Conservation (phyloP, 2,888 invertebrate genomes). For the Gibbula magus region DNA sequence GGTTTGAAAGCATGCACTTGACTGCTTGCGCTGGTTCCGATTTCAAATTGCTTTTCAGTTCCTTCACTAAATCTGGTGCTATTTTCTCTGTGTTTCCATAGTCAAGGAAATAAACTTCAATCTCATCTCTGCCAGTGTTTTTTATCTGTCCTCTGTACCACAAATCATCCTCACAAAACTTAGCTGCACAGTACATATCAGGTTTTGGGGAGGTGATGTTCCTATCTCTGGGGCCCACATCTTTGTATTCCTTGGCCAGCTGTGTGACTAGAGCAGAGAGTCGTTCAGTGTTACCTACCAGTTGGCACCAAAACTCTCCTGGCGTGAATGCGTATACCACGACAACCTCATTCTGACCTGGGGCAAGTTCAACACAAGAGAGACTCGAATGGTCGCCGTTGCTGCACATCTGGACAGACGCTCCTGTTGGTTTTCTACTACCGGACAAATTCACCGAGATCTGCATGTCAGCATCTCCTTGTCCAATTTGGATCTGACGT, state of each 20-base stretch:
- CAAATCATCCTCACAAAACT: constrained; percentile 58
- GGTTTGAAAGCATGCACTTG: constrained; percentile 49
- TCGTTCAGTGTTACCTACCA: constrained; percentile 39
- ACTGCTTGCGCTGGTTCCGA: constrained; percentile 57
- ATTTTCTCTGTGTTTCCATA: constrained; percentile 70
- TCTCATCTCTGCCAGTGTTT: constrained; percentile 31
- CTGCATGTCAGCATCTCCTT: constrained; percentile 18
- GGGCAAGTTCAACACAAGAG: constrained; percentile 36
- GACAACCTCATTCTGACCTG: constrained; percentile 49
- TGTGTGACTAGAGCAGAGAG: constrained; percentile 55
- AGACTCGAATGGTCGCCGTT: background rate
- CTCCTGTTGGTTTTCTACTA: background rate
- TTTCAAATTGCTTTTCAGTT: constrained; percentile 53
- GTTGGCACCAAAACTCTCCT: constrained; percentile 63
- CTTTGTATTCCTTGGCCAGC: constrained; percentile 51
- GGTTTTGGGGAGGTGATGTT: constrained; percentile 33
- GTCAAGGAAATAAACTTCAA: constrained; percentile 67
- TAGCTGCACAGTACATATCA: constrained; percentile 63
- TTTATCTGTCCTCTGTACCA: constrained; percentile 66
- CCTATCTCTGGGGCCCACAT: constrained; percentile 40
- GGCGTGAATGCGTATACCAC: constrained; percentile 54
- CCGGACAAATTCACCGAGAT: constrained; percentile 18
- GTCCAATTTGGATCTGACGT: constrained; percentile 18
- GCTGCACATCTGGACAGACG: background rate
- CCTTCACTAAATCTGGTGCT: constrained; percentile 47